A percentile compares a stretch with the other conserved stretches of the same genome.
Conservation (phyloP, 2,113 vertebrate genomes). For the Crypturellus undulatus region DNA sequence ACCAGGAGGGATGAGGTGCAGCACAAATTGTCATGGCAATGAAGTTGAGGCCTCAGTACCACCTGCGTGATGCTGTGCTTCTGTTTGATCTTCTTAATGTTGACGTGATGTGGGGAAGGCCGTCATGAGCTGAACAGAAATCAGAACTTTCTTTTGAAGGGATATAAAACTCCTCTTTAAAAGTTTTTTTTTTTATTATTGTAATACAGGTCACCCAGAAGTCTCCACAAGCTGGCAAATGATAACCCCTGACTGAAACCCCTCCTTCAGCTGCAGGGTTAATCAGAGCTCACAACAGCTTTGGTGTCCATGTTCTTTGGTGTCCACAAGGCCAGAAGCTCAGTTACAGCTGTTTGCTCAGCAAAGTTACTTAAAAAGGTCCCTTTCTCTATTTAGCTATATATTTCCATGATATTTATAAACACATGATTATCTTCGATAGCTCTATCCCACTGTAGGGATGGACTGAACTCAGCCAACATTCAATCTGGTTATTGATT, state of each 20-base stretch:
- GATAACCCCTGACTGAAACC: not conserved
- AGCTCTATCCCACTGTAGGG: not conserved
- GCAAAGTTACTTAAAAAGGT: not conserved
- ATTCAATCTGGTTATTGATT: not conserved
- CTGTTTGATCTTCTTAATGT: rapidly evolving
- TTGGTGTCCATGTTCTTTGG: not conserved
- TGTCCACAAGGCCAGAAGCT: not conserved
- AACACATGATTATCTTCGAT: not conserved
- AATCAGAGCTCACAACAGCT: not conserved
- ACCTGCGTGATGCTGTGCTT: rapidly evolving
- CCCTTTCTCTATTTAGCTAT: not conserved
- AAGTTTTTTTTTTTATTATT: not conserved
- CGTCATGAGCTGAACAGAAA: not conserved
- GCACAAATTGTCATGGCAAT: not conserved
- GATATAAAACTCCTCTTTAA: not conserved
- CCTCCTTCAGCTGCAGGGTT: not conserved
- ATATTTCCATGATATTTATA: not conserved
- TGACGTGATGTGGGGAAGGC: rapidly evolving
- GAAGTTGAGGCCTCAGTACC: not conserved
- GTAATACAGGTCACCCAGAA: not conserved
- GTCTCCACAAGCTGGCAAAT: rapidly evolving
- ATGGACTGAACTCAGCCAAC: conserved; percentile 10
- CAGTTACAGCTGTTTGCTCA: not conserved
- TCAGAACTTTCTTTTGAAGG: not conserved
- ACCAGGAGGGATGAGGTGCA: not conserved